Percentiles rank a stretch among this genome's conserved stretches.
phyloP scores from a whole-genome alignment of 2,888 invertebrate species.

The Limenitis camilla region DNA sequence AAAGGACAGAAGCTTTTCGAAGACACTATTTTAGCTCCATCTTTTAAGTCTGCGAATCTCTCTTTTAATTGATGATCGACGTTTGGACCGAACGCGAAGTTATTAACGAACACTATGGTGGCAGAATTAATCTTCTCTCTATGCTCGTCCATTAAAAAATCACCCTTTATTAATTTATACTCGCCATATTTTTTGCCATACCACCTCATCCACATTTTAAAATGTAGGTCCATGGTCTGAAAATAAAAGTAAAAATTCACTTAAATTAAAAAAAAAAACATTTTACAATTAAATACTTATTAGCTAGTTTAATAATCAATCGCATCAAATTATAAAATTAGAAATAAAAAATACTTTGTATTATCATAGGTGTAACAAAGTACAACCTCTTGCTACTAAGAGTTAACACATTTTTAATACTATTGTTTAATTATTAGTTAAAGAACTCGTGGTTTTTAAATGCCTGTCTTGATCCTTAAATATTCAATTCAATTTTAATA shows the following conservation, averaged over 20 bases:
- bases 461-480: no score
- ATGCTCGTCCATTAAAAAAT: slow-evolving; percentile 94
- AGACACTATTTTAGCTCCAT: slow-evolving; percentile 96
- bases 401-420: no score
- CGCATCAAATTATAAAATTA: not conserved
- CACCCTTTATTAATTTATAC: slow-evolving; percentile 93
- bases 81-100: slow-evolving; percentile 98
- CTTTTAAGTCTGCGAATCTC: slow-evolving; percentile 95
- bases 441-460: no score
- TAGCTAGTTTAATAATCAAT: not conserved
- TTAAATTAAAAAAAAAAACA: not conserved
- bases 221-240: slow-evolving; percentile 91
- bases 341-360: no score
- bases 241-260: slow-evolving; percentile 28
- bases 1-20: slow-evolving; percentile 99
- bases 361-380: no score
- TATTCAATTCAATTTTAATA: no score
- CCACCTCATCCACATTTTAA: slow-evolving; percentile 97
- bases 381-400: no score
- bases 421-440: no score
- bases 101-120: slow-evolving; percentile 98
- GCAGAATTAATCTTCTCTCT: slow-evolving; percentile 95
- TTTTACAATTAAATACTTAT: not conserved
- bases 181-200: slow-evolving; percentile 96
- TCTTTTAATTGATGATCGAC: slow-evolving; percentile 98